Evolutionary conservation across 2,113 vertebrate species (phyloP).

Genomic region (Tragulus kanchil): DNA sequence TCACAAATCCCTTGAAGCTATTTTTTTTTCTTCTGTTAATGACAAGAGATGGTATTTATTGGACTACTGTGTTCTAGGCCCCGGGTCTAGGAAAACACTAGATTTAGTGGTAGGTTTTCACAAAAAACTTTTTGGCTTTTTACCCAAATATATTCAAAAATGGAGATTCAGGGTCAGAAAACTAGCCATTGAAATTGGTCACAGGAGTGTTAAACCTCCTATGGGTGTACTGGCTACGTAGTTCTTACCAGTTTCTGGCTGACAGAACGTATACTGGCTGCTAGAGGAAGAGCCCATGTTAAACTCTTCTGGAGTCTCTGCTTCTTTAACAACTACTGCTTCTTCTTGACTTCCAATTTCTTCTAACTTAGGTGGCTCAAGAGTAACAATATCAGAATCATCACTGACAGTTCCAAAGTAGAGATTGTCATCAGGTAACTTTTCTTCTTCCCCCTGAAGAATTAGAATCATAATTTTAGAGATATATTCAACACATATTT

Average conservation of each 20-base stretch:
- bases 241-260: conserved; percentile 92
- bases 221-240: neutral
- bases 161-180: neutral
- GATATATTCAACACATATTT: conserved; percentile 43
- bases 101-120: neutral
- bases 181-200: neutral
- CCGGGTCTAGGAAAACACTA: neutral
- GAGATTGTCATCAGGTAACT: conserved; percentile 85
- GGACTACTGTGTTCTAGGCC: neutral
- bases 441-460: conserved; percentile 83
- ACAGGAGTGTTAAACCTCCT: neutral
- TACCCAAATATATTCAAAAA: neutral
- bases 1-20: neutral
- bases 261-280: conserved; percentile 96
- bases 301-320: conserved; percentile 84
- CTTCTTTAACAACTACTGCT: conserved; percentile 79
- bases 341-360: conserved; percentile 88
- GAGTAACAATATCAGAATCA: conserved; percentile 97
- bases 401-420: conserved; percentile 92
- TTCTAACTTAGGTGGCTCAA: conserved; percentile 91
- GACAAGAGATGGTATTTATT: neutral
- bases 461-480: conserved; percentile 49
- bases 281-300: conserved; percentile 96
- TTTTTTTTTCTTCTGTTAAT: neutral
- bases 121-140: neutral